These are phyloP conservation scores for Misgurnus anguillicaudatus DNA, from an alignment of 2,113 vertebrate genomes.

Conservation along the genomic window DNA sequence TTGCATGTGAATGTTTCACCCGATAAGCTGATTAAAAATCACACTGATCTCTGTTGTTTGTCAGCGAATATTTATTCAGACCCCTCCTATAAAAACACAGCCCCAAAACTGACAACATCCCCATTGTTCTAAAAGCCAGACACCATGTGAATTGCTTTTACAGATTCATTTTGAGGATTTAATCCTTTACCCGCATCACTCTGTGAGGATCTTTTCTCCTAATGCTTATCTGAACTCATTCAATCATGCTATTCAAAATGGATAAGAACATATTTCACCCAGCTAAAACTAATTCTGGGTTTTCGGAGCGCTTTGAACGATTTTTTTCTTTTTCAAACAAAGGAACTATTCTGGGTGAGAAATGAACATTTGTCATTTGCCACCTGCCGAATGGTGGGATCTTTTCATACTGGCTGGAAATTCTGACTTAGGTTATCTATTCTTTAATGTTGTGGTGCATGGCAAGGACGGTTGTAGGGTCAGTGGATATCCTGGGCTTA, in stretches of 20 bases:
- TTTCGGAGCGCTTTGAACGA: background rate
- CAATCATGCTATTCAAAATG: slow-evolving; percentile 14
- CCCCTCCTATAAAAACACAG: slow-evolving; percentile 7
- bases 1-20: background rate
- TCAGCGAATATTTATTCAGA: slow-evolving; percentile 3
- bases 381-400: too few relatives aligned
- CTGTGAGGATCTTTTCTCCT: background rate
- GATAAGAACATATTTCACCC: background rate
- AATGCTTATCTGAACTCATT: slow-evolving; percentile 16
- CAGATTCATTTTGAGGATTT: slow-evolving; percentile 40
- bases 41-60: slow-evolving; percentile 4
- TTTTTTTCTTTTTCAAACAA: background rate
- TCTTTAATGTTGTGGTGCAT: too few relatives aligned
- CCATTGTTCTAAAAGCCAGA: background rate
- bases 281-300: background rate
- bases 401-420: too few relatives aligned
- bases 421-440: too few relatives aligned
- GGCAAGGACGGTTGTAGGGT: too few relatives aligned
- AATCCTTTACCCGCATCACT: background rate
- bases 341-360: too few relatives aligned
- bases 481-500: too few relatives aligned
- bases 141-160: background rate
- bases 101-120: background rate
- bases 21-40: slow-evolving; percentile 29
- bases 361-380: too few relatives aligned